Evolutionary conservation across 1,140 invertebrate genomes (phyloP).

Genomic region (Drosophila kurseongensis): DNA sequence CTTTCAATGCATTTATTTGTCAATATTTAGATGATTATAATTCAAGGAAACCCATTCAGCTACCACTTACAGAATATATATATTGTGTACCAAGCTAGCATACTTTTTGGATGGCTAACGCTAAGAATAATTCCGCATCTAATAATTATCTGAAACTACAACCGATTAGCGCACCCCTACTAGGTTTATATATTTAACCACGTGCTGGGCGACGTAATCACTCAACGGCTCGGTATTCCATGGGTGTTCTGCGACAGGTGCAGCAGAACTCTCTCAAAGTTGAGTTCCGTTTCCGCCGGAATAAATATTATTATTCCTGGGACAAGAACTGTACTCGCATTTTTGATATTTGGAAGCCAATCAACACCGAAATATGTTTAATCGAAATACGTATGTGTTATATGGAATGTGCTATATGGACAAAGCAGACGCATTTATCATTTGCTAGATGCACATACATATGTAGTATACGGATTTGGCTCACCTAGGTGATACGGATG

Average conservation of each 20-base stretch:
- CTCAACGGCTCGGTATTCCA: slow-evolving; percentile 5
- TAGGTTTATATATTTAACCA: slow-evolving; percentile 20
- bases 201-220: slow-evolving; percentile 15
- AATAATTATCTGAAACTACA: background rate
- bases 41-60: no score
- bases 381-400: slow-evolving; percentile 2
- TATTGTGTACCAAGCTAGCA: background rate
- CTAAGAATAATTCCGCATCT: background rate
- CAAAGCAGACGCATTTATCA: slow-evolving; percentile 20
- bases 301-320: background rate
- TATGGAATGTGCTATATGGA: background rate
- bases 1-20: no score
- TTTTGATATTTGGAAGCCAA: background rate
- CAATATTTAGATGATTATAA: no score
- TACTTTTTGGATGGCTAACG: no score
- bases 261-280: slow-evolving; percentile 4
- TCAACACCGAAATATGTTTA: slow-evolving; percentile 21
- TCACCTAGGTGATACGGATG: slow-evolving; percentile 34
- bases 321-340: background rate
- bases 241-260: slow-evolving; percentile 6
- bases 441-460: background rate
- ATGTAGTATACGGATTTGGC: background rate
- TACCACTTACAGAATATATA: no score
- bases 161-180: background rate
- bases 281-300: slow-evolving; percentile 11